Base-by-base conservation (phyloP, 1,140 invertebrate genomes). In the Drosophila lini region DNA sequence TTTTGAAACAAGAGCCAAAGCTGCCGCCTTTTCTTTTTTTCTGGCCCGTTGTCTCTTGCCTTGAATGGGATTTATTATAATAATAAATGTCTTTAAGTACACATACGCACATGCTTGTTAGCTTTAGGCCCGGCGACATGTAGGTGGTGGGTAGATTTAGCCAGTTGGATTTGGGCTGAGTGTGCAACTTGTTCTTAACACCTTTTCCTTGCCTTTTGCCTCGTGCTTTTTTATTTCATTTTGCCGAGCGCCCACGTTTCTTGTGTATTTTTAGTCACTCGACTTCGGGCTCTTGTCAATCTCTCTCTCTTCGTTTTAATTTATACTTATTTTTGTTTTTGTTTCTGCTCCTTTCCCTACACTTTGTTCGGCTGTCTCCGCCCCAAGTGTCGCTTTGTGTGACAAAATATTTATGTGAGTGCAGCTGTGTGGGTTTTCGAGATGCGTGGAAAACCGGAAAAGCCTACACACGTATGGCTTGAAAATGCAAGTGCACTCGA, bases 181-280 rank as follows among this genome's bases (percentile, higher is more conserved):
- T 82, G 65, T 77, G 76, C 83, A 86, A 89, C 84, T 88, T 89
- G 84, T 88, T 88, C 84, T 88, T 74, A 89, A 88, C 84, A 88
- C 84, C 84, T 88, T 84, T 76, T 53, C 41, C 45, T 40, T 70
- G 34, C 61, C 44, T 52, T 50, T 48, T 61, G 13, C 16, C 36
- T 44, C 34, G 3, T 34, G 5, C 28, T 68, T 47, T 32, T 56
- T 58, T 60, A 5, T 40, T 64, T 64, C 13, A 36, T 19, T 44
- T 45, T 31, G 47, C 64, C 64, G 55, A 38, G 81, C 83, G 83
- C 83, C 84, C 83, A 88, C 83, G 73, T 88, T 77, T 88, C 53
- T 60, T 57, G 50, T 55, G 74, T 88, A 88, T 88, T 88, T 88
- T 88, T 88, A 88, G 83, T 78, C 52, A 48, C 53, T 34, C 63